phyloP scores from a whole-genome alignment of 1,140 invertebrate species.

The Gryllus bimaculatus region DNA sequence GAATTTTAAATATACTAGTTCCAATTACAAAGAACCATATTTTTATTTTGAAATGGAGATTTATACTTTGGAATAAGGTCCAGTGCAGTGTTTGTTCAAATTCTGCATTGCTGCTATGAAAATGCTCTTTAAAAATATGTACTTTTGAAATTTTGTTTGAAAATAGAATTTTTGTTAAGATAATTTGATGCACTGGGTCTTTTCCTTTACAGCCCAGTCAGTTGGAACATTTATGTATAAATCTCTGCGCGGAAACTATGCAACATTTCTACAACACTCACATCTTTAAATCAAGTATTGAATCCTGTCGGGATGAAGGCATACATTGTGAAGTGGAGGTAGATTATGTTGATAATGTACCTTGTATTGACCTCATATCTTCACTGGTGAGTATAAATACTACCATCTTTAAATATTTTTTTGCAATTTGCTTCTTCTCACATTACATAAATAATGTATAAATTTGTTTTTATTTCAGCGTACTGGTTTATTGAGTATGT shows the following conservation, averaged over 20 bases:
- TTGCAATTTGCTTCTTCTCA: background rate
- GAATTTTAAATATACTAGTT: too few species aligned
- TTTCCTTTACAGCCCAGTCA: conserved; percentile 55
- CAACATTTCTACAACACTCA: conserved; percentile 96
- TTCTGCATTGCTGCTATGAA: too few species aligned
- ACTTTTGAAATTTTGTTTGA: too few species aligned
- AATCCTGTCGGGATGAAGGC: conserved; percentile 87
- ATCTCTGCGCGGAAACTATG: conserved; percentile 93
- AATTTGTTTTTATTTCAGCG: conserved; percentile 39
- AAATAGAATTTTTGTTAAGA: too few species aligned
- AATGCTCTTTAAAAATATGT: too few species aligned
- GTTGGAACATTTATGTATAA: conserved; percentile 88
- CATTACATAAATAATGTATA: background rate
- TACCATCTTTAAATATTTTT: background rate
- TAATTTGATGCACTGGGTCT: too few species aligned
- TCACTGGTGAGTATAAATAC: conserved; percentile 53
- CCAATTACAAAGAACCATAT: too few species aligned
- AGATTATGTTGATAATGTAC: conserved; percentile 91
- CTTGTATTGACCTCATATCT: conserved; percentile 90
- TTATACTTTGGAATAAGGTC: too few species aligned
- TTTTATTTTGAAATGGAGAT: too few species aligned
- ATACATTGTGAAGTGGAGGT: conserved; percentile 85
- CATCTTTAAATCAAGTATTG: conserved; percentile 89
- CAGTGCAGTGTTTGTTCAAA: too few species aligned
- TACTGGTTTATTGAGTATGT: conserved; percentile 80